These are phyloP conservation scores for Thunnus thynnus DNA, from an alignment of 2,113 vertebrate genomes.

Conservation along the genomic window DNA sequence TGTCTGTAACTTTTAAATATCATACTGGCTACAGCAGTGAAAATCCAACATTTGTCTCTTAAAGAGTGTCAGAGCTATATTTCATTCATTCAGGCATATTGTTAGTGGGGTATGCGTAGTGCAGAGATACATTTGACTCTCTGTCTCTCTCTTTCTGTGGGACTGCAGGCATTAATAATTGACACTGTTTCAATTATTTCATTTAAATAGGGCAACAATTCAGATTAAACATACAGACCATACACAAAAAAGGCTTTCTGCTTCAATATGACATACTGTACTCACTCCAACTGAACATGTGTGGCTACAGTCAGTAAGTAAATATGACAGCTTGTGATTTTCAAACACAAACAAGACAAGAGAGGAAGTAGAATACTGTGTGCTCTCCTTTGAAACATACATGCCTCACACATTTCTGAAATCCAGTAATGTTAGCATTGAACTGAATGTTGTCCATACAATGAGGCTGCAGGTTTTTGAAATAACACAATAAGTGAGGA, in stretches of 20 bases:
- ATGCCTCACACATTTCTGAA: background rate
- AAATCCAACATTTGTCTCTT: slow-evolving; percentile 14
- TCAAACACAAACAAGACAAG: slow-evolving; percentile 3
- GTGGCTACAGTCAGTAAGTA: background rate
- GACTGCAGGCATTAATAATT: slow-evolving; percentile 25
- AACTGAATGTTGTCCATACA: slow-evolving; percentile 9
- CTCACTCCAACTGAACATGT: background rate
- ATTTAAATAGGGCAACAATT: slow-evolving; percentile 19
- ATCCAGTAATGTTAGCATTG: slow-evolving; percentile 1
- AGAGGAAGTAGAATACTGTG: background rate
- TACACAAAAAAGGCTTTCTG: background rate
- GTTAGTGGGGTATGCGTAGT: slow-evolving; percentile 21
- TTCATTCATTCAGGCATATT: slow-evolving; percentile 25
- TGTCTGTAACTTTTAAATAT: background rate
- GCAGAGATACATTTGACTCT: slow-evolving; percentile 3
- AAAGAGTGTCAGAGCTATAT: slow-evolving; percentile 1
- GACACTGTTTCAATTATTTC: slow-evolving; percentile 24
- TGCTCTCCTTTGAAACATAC: background rate
- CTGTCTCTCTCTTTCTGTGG: background rate
- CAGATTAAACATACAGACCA: slow-evolving; percentile 9
- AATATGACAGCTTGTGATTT: slow-evolving; percentile 40
- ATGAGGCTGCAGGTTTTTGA: slow-evolving; percentile 1
- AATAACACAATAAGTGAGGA: slow-evolving; percentile 3
- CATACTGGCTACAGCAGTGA: background rate
- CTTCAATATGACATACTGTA: slow-evolving; percentile 7